A percentile compares a stretch with the other conserved stretches of the same genome.
These are phyloP conservation scores for Conus canariensis DNA, from an alignment of 2,888 invertebrate species.

Conservation along the genomic window DNA sequence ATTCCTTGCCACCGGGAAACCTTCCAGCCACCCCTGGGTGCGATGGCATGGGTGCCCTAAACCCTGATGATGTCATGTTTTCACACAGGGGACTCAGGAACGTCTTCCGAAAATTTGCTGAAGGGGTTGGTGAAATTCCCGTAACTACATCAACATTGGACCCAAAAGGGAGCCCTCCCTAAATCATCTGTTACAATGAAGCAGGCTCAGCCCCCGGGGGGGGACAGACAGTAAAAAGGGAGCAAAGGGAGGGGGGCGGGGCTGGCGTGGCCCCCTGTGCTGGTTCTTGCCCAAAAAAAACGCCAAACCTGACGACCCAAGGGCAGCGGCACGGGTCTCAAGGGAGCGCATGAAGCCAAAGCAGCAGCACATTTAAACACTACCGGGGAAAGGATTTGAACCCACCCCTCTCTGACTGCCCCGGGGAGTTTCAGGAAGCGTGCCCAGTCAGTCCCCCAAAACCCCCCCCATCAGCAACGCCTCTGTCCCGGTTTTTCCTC, in stretches of 20 bases:
- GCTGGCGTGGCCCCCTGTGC: conserved; percentile 37
- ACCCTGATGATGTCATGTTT: conserved; percentile 10
- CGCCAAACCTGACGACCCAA: conserved; percentile 50
- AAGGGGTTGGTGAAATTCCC: conserved; percentile 47
- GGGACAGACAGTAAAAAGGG: background rate
- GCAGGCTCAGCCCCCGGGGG: background rate
- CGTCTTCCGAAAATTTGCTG: conserved; percentile 59
- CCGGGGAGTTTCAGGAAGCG: conserved; percentile 22
- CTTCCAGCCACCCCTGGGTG: conserved; percentile 28
- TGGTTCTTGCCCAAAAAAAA: conserved; percentile 46
- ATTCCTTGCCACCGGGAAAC: too few relatives aligned
- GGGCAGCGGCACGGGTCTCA: background rate
- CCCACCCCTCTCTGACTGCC: conserved; percentile 44
- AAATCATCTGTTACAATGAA: background rate
- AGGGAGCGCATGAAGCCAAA: background rate
- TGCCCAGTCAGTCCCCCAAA: conserved; percentile 51
- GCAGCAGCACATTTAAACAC: conserved; percentile 43
- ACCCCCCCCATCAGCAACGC: conserved; percentile 65
- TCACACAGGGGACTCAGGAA: conserved; percentile 59
- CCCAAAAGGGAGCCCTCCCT: conserved; percentile 52
- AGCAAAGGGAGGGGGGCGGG: conserved; percentile 11
- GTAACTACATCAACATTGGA: conserved; percentile 67
- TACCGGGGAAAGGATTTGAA: conserved; percentile 70
- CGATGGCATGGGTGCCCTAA: conserved; percentile 3
- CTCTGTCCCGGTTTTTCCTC: conserved; percentile 64